These are phyloP conservation scores for Adelognathus sp. DNA, from an alignment of 2,888 invertebrate genomes.

Conservation along the genomic window DNA sequence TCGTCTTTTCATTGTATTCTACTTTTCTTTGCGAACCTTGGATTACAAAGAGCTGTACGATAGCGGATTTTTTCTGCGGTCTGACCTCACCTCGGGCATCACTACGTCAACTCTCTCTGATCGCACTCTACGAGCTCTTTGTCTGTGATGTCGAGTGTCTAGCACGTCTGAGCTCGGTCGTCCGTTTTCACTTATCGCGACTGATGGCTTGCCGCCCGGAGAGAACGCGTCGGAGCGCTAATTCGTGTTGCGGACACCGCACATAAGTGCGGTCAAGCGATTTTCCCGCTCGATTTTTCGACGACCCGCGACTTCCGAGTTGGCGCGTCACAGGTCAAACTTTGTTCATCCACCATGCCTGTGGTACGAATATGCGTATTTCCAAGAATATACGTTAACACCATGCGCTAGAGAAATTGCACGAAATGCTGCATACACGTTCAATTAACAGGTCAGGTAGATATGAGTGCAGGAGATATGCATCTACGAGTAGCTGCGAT, in stretches of 20 bases:
- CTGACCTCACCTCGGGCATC: background rate
- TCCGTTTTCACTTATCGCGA: conserved; percentile 36
- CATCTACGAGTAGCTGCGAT: background rate
- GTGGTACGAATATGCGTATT: background rate
- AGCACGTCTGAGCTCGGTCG: background rate
- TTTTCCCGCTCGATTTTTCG: background rate
- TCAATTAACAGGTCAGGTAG: conserved; percentile 4
- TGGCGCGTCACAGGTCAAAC: background rate
- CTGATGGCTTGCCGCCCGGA: background rate
- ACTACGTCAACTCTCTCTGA: background rate
- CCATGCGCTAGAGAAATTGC: conserved; percentile 1
- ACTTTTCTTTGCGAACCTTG: background rate
- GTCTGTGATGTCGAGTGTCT: background rate
- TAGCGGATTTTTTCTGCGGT: background rate
- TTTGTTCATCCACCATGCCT: background rate
- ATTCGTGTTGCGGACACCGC: conserved; percentile 19
- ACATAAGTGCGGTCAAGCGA: conserved; percentile 16
- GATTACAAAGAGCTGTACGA: background rate
- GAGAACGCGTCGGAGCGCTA: conserved; percentile 11
- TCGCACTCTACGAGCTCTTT: background rate
- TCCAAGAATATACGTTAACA: background rate
- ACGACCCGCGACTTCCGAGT: background rate
- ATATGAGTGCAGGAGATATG: background rate
- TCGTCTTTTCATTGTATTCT: conserved; percentile 17
- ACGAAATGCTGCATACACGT: background rate